Conservation (phyloP, 2,797 vertebrate genomes). For the Anolis apletophallus region DNA sequence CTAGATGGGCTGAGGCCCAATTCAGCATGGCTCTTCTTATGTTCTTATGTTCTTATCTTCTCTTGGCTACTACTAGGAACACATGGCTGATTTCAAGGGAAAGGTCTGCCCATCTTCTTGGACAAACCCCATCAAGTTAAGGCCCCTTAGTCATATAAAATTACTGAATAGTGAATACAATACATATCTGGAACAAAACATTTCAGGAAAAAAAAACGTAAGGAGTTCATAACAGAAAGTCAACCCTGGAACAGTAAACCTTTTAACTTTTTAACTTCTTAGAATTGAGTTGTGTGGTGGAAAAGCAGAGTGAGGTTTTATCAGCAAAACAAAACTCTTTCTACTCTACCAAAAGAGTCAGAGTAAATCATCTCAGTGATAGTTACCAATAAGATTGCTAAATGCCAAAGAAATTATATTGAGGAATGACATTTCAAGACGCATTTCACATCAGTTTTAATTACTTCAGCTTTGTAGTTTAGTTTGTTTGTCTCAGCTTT, state of each 20-base stretch:
- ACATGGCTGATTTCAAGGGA: neutral
- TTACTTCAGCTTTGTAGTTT: slow-evolving; percentile 11
- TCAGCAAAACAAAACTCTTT: neutral
- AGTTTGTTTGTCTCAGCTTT: slow-evolving; percentile 3
- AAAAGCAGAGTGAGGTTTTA: neutral
- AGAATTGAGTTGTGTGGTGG: neutral
- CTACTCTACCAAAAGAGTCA: neutral
- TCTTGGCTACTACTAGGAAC: neutral
- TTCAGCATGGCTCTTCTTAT: no score
- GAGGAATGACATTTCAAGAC: slow-evolving; percentile 5
- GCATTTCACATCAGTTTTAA: slow-evolving; percentile 14
- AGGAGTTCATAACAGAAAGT: neutral
- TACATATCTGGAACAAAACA: neutral
- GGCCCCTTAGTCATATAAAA: neutral
- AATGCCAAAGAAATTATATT: neutral
- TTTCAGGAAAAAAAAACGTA: neutral
- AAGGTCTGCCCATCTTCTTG: neutral
- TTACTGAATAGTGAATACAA: neutral
- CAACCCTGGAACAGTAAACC: neutral
- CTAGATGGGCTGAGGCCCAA: no score
- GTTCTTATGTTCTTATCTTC: no score
- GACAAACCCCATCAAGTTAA: neutral
- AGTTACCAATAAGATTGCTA: slow-evolving; percentile 11
- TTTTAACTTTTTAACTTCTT: neutral
- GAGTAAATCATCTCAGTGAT: slow-evolving; percentile 4